phyloP scores from a whole-genome alignment of 2,888 invertebrate genomes.

The Hyposoter didymator region DNA sequence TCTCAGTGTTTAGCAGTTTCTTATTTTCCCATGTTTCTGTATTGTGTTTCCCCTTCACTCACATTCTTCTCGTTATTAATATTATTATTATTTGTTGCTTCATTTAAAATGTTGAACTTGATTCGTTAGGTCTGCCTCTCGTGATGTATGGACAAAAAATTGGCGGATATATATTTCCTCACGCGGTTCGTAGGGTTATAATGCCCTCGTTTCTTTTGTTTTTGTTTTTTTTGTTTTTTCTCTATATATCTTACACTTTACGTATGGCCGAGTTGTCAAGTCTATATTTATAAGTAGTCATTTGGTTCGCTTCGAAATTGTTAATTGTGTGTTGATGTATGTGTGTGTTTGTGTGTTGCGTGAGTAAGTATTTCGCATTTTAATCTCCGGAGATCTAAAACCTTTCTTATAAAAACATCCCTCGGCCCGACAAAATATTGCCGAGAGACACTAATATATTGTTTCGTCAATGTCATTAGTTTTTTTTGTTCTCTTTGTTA shows the following conservation, averaged over 20 bases:
- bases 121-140: constrained; percentile 64
- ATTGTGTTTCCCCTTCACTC: constrained; percentile 31
- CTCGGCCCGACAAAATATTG: constrained; percentile 83
- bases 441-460: constrained; percentile 81
- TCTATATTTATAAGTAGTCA: constrained; percentile 74
- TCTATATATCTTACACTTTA: constrained; percentile 67
- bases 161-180: constrained; percentile 70
- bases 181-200: constrained; percentile 70
- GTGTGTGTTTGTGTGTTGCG: constrained; percentile 21
- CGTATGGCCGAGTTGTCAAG: constrained; percentile 80
- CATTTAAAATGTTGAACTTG: constrained; percentile 58
- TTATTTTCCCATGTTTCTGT: constrained; percentile 68
- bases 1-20: constrained; percentile 40
- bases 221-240: constrained; percentile 55
- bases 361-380: constrained; percentile 54
- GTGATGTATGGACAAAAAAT: constrained; percentile 75
- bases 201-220: constrained; percentile 57
- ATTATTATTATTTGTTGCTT: constrained; percentile 49
- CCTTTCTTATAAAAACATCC: constrained; percentile 82
- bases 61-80: constrained; percentile 25
- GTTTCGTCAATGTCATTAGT: constrained; percentile 73
- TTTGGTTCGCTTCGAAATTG: constrained; percentile 78
- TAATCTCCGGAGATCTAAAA: constrained; percentile 80
- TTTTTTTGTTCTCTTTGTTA: constrained; percentile 72
- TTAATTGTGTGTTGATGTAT: constrained; percentile 41